These are phyloP conservation scores for Cantharis rustica DNA, from an alignment of 2,888 invertebrate species.

Conservation along the genomic window DNA sequence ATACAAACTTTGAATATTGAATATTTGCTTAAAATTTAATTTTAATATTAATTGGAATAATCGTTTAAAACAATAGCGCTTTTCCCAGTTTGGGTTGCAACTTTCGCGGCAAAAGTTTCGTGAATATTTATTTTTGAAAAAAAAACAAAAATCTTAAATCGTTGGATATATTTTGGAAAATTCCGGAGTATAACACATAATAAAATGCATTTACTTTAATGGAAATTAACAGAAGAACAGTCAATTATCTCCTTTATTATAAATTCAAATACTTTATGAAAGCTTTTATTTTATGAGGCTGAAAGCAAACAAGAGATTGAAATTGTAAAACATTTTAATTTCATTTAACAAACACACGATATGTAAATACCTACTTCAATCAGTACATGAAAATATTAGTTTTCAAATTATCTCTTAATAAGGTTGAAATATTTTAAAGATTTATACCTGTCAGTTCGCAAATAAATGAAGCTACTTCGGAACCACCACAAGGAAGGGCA, in stretches of 20 bases:
- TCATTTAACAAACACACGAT: no score
- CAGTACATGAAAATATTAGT: not conserved
- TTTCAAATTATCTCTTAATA: not conserved
- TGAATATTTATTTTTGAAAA: no score
- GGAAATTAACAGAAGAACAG: not conserved
- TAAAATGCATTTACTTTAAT: not conserved
- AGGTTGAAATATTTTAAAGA: not conserved
- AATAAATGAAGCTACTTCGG: conserved; percentile 77
- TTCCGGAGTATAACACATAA: not conserved
- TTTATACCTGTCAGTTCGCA: conserved; percentile 76
- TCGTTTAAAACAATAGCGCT: not conserved
- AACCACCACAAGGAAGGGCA: conserved; percentile 74
- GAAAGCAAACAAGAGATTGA: not conserved
- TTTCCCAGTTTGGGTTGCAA: not conserved
- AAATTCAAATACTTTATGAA: not conserved
- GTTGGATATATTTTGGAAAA: no score
- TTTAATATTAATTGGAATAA: not conserved
- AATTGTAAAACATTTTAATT: not conserved
- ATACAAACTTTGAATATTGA: not conserved
- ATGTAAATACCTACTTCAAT: not conserved
- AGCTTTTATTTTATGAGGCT: no score
- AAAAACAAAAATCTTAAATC: no score
- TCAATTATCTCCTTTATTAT: not conserved
- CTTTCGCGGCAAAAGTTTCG: no score
- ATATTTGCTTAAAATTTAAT: not conserved